Evolutionary conservation across 2,797 vertebrate genomes (phyloP), one percentile per base, ranked within the genome.

Genomic region (Lepidocolaptes lacrymiger): DNA sequence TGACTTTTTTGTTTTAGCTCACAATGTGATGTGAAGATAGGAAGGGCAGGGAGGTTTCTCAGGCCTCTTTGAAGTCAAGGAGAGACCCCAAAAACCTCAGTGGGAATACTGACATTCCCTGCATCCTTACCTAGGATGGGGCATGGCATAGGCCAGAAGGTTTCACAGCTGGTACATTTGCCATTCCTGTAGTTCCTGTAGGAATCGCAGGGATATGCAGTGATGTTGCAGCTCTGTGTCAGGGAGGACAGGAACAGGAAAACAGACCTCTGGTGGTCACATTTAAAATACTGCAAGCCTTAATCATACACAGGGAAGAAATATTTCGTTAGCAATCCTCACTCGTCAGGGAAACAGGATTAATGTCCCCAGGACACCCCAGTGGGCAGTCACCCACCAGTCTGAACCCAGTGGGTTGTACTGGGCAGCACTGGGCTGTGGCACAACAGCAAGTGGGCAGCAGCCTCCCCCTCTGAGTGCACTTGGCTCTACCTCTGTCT

Each of bases 231-330:
- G 78, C 98, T 98, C 41, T 95, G 97, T 93, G 98, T 98, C 96
- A 99, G 97, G 83, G 99, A 97, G 51, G 98, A 98, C 87, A 99
- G 88, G 97, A 98, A 99, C 71, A 99, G 98, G 43, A 98, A 97
- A 85, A 99, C 98, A 2, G 99, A 99, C 95, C 99, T 98, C 98
- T 99, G 99, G 97, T 99, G 99, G 97, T 99, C 98, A 27, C 99
- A 99, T 95, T 99, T 99, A 71, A 99, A 98, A 96, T 98, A 99
- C 10, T 98, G 97, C 95, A 98, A 96, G 84, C 99, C 99, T 99
- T 96, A 23, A 62, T 71, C 22, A 15, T 3, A 62, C 62, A 86
- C 22, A 82, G 85, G 69, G 91, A 56, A 95, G 61, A 91, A 94
- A 87, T n/a, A 51, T 7, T 69, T 72, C 4, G 49, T 96, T 96